Evolutionary conservation across 2,113 vertebrate genomes (phyloP), one percentile per base, ranked within the genome.

Genomic region (Corythoichthys intestinalis): DNA sequence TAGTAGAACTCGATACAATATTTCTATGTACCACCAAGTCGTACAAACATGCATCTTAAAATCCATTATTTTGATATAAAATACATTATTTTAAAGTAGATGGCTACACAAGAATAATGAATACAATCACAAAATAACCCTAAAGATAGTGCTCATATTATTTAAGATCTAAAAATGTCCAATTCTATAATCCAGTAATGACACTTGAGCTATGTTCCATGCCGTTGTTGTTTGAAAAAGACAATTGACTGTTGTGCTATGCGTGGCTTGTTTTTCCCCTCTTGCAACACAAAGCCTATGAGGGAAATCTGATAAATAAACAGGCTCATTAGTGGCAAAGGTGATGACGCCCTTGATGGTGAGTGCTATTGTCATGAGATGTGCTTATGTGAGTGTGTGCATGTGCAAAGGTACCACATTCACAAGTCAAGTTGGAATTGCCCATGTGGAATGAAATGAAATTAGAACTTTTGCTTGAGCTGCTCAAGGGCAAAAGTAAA

Each of bases 301-400:
- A 85, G 85, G 81, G 9, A 87, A 85, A 88, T 90, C 81, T 83
- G 60, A 68, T 78, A 82, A 83, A 84, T 88, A 87, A 87, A 87
- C 84, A 79, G 65, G 65, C 85, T 87, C 79, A 84, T 87, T 87
- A 88, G 82, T 76, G 72, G 81, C 75, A 83, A 85, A 87, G 86
- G 85, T 88, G 88, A 84, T 72, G 73, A 41, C 69, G 86, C 72
- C 88, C 85, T 88, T 88, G 86, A 84, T 85, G 54, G 63, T 70
- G 70, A 85, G 76, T 73, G 77, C 58, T 74, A 83, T 62, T 76
- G 65, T 84, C 75, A 69, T 66, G 73, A 77, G 74, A 73, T 57
- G 54, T 14, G 28, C 34, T 4, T 14, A 34, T 2, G 34, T 14
- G 56, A 9, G 20, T 10, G 48, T 14, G 48, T 49, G 44, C 44